A percentile compares a stretch with the other conserved stretches of the same genome.
Conservation (phyloP, 2,888 invertebrate genomes). For the Loripinus fragilis region DNA sequence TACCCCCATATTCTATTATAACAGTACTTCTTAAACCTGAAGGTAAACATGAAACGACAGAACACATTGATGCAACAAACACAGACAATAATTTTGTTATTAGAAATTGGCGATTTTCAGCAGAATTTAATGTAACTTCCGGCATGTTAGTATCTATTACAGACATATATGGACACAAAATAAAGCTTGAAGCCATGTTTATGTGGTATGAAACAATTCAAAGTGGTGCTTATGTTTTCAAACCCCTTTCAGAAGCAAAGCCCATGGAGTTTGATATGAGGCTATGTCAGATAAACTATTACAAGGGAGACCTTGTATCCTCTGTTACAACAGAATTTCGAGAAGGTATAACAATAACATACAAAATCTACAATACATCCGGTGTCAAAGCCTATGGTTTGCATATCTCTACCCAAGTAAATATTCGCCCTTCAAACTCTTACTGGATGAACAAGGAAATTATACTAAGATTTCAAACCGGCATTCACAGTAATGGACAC, state of each 20-base stretch:
- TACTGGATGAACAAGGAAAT: conserved; percentile 75
- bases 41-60: background rate
- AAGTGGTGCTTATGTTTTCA: conserved; percentile 82
- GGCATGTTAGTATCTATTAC: conserved; percentile 89
- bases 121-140: conserved; percentile 37
- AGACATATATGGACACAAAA: conserved; percentile 85
- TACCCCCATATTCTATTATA: background rate
- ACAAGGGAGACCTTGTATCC: conserved; percentile 90
- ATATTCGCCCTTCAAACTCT: conserved; percentile 54
- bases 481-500: conserved; percentile 63
- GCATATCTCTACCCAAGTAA: conserved; percentile 70
- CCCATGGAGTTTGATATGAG: background rate
- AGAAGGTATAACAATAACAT: conserved; percentile 41
- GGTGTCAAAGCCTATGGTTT: conserved; percentile 65
- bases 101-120: background rate
- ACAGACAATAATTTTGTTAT: background rate
- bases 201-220: conserved; percentile 88
- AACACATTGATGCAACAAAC: background rate
- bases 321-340: conserved; percentile 90
- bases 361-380: conserved; percentile 69
- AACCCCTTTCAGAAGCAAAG: conserved; percentile 72
- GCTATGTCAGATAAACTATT: background rate
- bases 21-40: conserved; percentile 64
- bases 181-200: conserved; percentile 38
- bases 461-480: conserved; percentile 76